Evolutionary conservation across 1,140 invertebrate genomes (phyloP), one percentile per base, ranked within the genome.

Genomic region (Lysiphlebus fabarum): DNA sequence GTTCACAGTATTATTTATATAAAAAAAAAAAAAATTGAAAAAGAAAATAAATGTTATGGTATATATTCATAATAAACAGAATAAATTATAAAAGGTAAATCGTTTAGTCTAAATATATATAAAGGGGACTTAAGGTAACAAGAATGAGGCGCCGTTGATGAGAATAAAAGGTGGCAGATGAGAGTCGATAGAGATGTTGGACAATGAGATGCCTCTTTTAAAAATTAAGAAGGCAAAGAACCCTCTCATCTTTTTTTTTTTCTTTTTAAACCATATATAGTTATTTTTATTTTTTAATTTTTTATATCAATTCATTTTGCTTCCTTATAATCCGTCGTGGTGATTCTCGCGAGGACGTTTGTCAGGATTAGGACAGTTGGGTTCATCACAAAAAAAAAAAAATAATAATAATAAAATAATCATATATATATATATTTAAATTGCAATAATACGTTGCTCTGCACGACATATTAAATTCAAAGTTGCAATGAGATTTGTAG

Each of bases 281-380:
- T 4, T 4, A 7, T 40, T 4, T 1, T 17, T 17, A 17, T 17
- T 17, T 17, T 40, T 40, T 40, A 40, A 2, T 40, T 40, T 40
- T 40, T 40, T 3, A 7, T 8, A 7, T 9, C 44, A 14, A 4
- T 47, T 26, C 44, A 6, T 7, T 55, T n/a, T 37, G 45, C 43
- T 17, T 36, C 42, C 10, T 42, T 53, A 59, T 60, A 60, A 56
- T 56, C 53, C 51, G 44, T 49, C 26, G 45, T 34, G 45, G 45
- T 47, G 44, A 60, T 60, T 54, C 53, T 54, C 51, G 44, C 47
- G 57, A 58, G 51, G 51, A 60, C 58, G 58, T 60, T 60, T 60
- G 58, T 60, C 58, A 60, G 58, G 58, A 60, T 60, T 60, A 60
- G 58, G 58, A 53, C 48, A 50, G 34, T 40, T 36, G 42, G 58